Evolutionary conservation across 1,140 invertebrate genomes (phyloP).

Genomic region (Zaprionus africanus): DNA sequence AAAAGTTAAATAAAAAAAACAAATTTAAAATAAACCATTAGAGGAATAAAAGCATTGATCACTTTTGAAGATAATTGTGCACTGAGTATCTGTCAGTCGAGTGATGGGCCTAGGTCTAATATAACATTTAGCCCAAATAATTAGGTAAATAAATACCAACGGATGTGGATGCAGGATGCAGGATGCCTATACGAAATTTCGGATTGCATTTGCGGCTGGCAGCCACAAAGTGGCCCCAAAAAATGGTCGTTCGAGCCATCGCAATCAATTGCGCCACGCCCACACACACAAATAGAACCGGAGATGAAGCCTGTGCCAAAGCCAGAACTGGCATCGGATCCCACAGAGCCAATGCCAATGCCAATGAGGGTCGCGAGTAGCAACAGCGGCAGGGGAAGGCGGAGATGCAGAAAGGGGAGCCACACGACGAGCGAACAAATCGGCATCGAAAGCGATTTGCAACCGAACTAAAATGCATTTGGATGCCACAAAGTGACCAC

Average conservation of each 20-base stretch:
- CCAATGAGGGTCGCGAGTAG: not conserved
- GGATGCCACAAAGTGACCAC: constrained; percentile 64
- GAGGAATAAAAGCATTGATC: too few relatives aligned
- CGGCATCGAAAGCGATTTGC: constrained; percentile 51
- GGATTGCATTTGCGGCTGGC: constrained; percentile 3
- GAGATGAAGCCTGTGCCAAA: not conserved
- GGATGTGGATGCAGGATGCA: not conserved
- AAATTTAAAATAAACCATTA: too few relatives aligned
- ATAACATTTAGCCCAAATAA: constrained; percentile 7
- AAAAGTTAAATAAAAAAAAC: too few relatives aligned
- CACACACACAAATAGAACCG: not conserved
- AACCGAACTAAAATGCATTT: constrained; percentile 58
- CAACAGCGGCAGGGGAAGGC: not conserved
- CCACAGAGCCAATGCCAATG: not conserved
- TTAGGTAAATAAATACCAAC: constrained; percentile 2
- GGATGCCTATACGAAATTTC: constrained; percentile 2
- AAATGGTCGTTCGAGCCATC: constrained; percentile 1
- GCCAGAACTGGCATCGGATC: not conserved
- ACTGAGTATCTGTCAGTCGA: not conserved
- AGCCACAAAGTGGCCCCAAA: constrained; percentile 11
- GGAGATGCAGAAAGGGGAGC: not conserved
- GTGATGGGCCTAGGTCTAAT: not conserved
- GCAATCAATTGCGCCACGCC: constrained; percentile 6
- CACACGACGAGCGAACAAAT: constrained; percentile 13
- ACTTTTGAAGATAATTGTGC: too few relatives aligned